These are phyloP conservation scores for Amazona vittata DNA, from an alignment of 2,113 vertebrate genomes.

Conservation along the genomic window DNA sequence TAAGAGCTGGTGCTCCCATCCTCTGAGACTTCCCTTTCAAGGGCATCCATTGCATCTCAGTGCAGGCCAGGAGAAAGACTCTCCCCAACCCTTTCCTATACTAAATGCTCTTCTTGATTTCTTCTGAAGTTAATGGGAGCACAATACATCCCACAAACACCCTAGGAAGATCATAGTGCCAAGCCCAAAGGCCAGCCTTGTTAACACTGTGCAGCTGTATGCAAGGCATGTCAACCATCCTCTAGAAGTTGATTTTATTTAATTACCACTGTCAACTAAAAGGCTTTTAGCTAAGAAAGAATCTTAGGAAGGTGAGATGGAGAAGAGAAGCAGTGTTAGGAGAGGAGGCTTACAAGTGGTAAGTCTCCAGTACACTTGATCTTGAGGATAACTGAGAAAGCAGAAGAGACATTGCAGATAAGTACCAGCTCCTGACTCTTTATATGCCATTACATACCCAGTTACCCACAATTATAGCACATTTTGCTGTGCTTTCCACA, in stretches of 20 bases:
- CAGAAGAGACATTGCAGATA: background rate
- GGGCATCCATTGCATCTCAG: background rate
- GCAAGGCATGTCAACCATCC: background rate
- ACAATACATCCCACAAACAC: background rate
- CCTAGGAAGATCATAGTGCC: background rate
- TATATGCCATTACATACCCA: slow-evolving; percentile 5
- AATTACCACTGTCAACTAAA: background rate
- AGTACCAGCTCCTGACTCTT: background rate
- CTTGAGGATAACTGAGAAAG: slow-evolving; percentile 19
- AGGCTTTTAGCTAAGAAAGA: background rate
- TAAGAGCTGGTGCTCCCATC: background rate
- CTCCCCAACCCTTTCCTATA: background rate
- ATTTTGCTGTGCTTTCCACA: background rate
- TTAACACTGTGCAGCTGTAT: background rate
- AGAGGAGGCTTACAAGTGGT: background rate
- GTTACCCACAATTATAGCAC: slow-evolving; percentile 6
- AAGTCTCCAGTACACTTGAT: background rate
- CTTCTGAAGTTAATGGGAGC: background rate
- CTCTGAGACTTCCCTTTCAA: background rate
- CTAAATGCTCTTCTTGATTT: background rate
- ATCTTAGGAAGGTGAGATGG: background rate
- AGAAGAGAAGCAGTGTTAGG: background rate
- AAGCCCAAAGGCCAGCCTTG: background rate
- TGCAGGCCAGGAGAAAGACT: background rate
- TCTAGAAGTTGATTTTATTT: background rate